Conservation (phyloP, 2,888 invertebrate species). For the Maniola hyperantus region DNA sequence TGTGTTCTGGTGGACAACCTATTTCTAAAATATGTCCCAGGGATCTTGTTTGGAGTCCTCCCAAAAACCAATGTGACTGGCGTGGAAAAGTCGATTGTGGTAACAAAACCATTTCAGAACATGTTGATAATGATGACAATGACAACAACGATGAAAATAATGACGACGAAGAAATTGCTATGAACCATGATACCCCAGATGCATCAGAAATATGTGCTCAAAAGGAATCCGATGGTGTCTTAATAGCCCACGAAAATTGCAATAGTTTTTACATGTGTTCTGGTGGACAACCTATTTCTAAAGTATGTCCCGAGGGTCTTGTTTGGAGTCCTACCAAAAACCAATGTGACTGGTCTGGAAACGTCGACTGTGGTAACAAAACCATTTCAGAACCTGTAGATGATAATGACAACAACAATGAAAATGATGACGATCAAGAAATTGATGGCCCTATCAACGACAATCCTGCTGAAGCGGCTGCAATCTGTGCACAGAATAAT, state of each 20-base stretch:
- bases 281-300: slow-evolving; percentile 38
- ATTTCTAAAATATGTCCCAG: slow-evolving; percentile 41
- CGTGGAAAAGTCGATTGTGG: slow-evolving; percentile 49
- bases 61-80: slow-evolving; percentile 48
- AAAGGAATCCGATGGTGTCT: slow-evolving; percentile 43
- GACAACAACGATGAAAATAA: not conserved
- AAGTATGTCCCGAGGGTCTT: slow-evolving; percentile 43
- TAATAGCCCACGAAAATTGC: slow-evolving; percentile 50
- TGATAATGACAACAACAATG: not conserved
- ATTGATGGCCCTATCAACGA: slow-evolving; percentile 30
- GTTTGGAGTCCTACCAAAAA: slow-evolving; percentile 46
- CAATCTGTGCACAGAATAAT: slow-evolving; percentile 43
- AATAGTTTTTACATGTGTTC: slow-evolving; percentile 47
- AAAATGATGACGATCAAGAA: slow-evolving; percentile 17
- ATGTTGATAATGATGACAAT: slow-evolving; percentile 22
- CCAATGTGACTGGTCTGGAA: slow-evolving; percentile 48
- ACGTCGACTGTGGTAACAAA: slow-evolving; percentile 49
- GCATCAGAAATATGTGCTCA: slow-evolving; percentile 39
- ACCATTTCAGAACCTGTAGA: slow-evolving; percentile 40
- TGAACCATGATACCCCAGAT: slow-evolving; percentile 47
- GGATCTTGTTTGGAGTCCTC: slow-evolving; percentile 46
- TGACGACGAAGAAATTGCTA: not conserved
- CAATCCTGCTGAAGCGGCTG: slow-evolving; percentile 44
- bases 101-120: slow-evolving; percentile 43
- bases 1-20: slow-evolving; percentile 40